A percentile compares a stretch with the other conserved stretches of the same genome.
phyloP scores from a whole-genome alignment of 2,797 vertebrate genomes.

The Champsocephalus gunnari region DNA sequence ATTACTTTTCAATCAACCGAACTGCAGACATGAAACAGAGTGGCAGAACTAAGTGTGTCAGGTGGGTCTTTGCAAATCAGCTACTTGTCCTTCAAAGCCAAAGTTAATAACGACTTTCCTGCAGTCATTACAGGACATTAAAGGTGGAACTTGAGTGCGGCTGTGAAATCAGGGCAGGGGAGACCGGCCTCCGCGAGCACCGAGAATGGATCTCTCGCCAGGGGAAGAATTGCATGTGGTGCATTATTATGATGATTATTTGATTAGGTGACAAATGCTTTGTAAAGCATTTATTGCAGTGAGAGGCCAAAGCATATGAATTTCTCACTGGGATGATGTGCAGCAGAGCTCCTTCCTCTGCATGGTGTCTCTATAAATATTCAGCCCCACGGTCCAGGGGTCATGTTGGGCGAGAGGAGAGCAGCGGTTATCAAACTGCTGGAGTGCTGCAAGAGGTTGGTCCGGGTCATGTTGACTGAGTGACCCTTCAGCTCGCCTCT shows the following conservation, averaged over 20 bases:
- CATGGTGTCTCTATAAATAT: constrained; percentile 67
- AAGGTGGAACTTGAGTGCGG: constrained; percentile 59
- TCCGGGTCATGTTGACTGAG: constrained; percentile 49
- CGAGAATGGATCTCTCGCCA: constrained; percentile 49
- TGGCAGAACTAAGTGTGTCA: background rate
- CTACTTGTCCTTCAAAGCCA: constrained; percentile 38
- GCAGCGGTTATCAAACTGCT: constrained; percentile 55
- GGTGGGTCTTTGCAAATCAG: background rate
- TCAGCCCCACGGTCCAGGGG: constrained; percentile 49
- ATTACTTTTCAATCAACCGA: background rate
- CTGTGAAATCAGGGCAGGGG: constrained; percentile 52
- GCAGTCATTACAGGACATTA: constrained; percentile 26
- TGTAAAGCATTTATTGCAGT: constrained; percentile 61
- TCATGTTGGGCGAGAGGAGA: constrained; percentile 41
- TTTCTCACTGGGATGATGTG: constrained; percentile 70
- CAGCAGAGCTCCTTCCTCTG: constrained; percentile 53
- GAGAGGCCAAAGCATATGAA: constrained; percentile 48
- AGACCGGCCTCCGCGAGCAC: constrained; percentile 31
- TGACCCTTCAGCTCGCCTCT: constrained; percentile 39
- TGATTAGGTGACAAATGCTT: constrained; percentile 60
- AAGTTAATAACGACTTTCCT: constrained; percentile 36
- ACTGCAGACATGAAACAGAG: constrained; percentile 9
- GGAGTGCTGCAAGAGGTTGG: constrained; percentile 46
- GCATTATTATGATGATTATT: constrained; percentile 49
- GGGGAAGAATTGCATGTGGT: constrained; percentile 48